Base-by-base conservation (phyloP, 2,888 invertebrate genomes). In the Microchrysa polita region DNA sequence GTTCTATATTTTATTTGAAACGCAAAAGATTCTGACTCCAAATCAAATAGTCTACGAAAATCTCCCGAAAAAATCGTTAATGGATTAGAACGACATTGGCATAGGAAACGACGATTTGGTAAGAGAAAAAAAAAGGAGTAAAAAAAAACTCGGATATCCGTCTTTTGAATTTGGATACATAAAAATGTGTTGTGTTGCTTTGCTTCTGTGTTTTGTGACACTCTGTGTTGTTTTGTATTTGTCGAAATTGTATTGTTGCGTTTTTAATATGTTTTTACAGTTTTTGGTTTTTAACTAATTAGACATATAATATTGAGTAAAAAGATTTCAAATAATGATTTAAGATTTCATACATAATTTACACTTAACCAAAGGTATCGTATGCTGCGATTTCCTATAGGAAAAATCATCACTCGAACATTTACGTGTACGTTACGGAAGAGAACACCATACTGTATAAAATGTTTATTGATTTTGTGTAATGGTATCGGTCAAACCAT, bases 101-200 rank as follows among this genome's bases (percentile, higher is more conserved):
- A 67, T 67, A 84, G 84, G 82, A 84, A 82, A 82, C 81, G 83
- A 80, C 82, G 82, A 81, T 84, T 85, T 81, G 85, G 85, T 85
- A 85, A 85, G 85, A 77, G 72, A 75, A 12, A 34, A 34, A 34
- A 34, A 34, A 34, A 34, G 27, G 27, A 34, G 27, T 34, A 7
- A 34, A 34, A 34, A 34, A 34, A 34, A n/a, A n/a, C n/a, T n/a
- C n/a, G n/a, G n/a, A 34, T 34, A 65, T 65, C 48, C 65, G 16
- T 65, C 65, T 22, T 23, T 72, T 60, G 52, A 48, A 65, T 48
- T 5, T 42, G 34, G 48, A 44, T 59, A 16, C 22, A 10, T 34
- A 22, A 10, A 42, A n/a, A 34, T 44, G n/a, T 65, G 16, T 44
- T 55, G 55, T 55, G 55, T 44, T 22, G 23, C 18, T 65, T 65